A percentile compares a stretch with the other conserved stretches of the same genome.
These are phyloP conservation scores for Platorchestia sp. DNA, from an alignment of 1,140 invertebrate genomes.

Conservation along the genomic window DNA sequence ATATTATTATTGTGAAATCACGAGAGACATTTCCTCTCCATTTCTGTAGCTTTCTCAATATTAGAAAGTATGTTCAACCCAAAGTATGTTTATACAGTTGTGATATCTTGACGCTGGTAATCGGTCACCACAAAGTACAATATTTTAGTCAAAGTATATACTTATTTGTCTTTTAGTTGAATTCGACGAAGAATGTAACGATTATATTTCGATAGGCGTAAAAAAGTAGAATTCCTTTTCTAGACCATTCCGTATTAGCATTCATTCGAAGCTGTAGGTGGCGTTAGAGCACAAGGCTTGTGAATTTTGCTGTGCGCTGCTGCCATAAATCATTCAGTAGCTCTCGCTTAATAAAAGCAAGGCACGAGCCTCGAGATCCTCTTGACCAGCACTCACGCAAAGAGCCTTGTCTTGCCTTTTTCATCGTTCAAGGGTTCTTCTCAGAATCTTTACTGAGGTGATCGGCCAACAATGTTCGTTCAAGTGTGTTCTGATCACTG, in stretches of 20 bases:
- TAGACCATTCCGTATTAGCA: neutral
- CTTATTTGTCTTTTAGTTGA: neutral
- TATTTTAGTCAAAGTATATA: neutral
- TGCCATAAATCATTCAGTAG: conserved; percentile 30
- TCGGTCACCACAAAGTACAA: neutral
- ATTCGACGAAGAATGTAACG: neutral
- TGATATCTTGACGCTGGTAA: neutral
- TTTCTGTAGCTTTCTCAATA: neutral
- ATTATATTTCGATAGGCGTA: neutral
- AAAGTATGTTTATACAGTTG: neutral
- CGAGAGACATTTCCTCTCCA: neutral
- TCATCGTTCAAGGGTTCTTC: conserved; percentile 19
- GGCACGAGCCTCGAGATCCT: conserved; percentile 13
- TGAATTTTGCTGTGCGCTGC: neutral
- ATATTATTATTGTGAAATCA: too few relatives aligned
- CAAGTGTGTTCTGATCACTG: neutral
- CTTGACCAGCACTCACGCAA: conserved; percentile 24
- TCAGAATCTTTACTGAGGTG: neutral
- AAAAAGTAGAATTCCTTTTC: neutral
- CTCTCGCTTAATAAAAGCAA: conserved; percentile 29
- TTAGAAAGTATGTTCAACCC: neutral
- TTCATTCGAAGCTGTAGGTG: neutral
- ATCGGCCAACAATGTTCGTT: neutral
- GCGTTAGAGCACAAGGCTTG: neutral
- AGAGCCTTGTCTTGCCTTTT: conserved; percentile 24